These are phyloP conservation scores for Eustalomyia histrio DNA, from an alignment of 2,888 invertebrate genomes.

Conservation along the genomic window DNA sequence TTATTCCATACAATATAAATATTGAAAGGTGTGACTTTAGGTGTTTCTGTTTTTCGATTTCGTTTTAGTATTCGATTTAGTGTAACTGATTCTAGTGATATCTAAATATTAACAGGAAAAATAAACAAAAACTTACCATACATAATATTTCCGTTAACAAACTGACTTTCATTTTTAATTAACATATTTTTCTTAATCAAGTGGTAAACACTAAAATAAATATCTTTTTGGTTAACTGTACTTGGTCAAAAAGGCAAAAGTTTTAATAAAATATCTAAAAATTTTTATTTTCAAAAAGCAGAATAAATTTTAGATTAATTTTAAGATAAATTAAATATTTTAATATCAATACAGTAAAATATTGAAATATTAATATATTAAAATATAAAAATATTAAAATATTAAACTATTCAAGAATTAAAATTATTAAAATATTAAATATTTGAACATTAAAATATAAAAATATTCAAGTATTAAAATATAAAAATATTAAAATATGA, in stretches of 20 bases:
- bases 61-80: background rate
- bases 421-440: no score
- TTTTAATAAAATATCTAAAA: no score
- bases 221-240: background rate
- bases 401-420: no score
- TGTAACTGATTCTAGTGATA: background rate
- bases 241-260: background rate
- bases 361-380: no score
- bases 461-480: no score
- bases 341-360: no score
- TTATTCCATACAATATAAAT: background rate
- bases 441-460: no score
- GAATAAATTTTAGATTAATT: no score
- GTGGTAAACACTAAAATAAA: background rate
- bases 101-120: background rate
- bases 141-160: background rate
- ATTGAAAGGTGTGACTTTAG: slow-evolving; percentile 1
- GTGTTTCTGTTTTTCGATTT: background rate
- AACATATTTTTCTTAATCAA: background rate
- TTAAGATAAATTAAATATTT: no score
- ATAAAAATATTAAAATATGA: no score
- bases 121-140: background rate
- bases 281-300: no score
- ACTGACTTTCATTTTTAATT: slow-evolving; percentile 7
- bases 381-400: no score